Conservation (phyloP, 2,888 invertebrate species). For the Digitonthophagus gazella region DNA sequence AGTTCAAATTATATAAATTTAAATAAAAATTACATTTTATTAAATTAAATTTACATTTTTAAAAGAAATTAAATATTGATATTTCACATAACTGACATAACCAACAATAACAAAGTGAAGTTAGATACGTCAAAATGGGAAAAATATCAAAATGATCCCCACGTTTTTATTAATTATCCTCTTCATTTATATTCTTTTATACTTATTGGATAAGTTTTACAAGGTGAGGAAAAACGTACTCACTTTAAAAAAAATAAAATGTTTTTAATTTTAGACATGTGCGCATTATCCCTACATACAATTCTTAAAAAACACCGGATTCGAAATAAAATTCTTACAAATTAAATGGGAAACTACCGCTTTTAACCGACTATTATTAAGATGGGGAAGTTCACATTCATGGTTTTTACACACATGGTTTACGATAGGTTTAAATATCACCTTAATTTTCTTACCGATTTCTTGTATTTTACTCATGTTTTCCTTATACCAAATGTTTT, state of each 20-base stretch:
- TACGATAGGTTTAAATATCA: constrained; percentile 62
- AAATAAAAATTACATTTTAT: too few relatives aligned
- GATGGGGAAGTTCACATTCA: constrained; percentile 67
- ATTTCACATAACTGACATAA: neutral
- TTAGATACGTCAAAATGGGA: neutral
- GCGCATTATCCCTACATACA: constrained; percentile 79
- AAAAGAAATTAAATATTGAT: too few relatives aligned
- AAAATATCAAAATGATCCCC: neutral
- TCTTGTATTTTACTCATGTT: constrained; percentile 60
- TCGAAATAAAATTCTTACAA: constrained; percentile 69
- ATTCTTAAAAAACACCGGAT: constrained; percentile 72
- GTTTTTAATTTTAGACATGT: constrained; percentile 63
- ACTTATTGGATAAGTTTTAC: constrained; percentile 81
- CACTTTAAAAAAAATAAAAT: constrained; percentile 40
- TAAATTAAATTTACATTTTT: too few relatives aligned
- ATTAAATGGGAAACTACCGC: constrained; percentile 77
- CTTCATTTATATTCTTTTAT: constrained; percentile 65
- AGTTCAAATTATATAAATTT: too few relatives aligned
- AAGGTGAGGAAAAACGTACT: too few relatives aligned
- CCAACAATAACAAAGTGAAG: neutral
- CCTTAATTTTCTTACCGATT: constrained; percentile 65
- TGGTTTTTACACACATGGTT: constrained; percentile 70
- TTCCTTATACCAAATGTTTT: constrained; percentile 49
- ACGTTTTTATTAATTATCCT: constrained; percentile 61
- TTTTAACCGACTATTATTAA: constrained; percentile 72